These are phyloP conservation scores for Phengaris alcon DNA, from an alignment of 2,888 invertebrate genomes.

Conservation along the genomic window DNA sequence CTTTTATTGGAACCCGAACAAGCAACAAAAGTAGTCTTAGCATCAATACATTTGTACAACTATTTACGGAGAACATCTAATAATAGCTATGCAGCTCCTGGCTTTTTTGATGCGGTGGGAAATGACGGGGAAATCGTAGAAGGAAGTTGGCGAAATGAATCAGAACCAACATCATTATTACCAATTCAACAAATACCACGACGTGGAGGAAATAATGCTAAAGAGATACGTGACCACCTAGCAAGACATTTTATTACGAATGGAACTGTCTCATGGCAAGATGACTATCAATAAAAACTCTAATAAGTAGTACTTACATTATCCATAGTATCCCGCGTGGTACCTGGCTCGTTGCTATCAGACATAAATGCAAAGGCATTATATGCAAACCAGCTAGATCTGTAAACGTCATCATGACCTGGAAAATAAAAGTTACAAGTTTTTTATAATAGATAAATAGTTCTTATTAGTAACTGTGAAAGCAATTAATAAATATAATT, in stretches of 20 bases:
- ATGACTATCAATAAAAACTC: conserved; percentile 34
- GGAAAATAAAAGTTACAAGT: conserved; percentile 34
- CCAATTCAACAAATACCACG: conserved; percentile 33
- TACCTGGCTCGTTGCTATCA: conserved; percentile 41
- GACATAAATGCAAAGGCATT: conserved; percentile 40
- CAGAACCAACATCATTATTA: conserved; percentile 33
- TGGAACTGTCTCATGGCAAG: conserved; percentile 33
- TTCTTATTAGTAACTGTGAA: conserved; percentile 8
- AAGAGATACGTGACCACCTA: conserved; percentile 34
- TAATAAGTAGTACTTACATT: conserved; percentile 30
- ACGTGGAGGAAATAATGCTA: conserved; percentile 33
- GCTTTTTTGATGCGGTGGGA: conserved; percentile 32
- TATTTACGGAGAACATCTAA: conserved; percentile 34
- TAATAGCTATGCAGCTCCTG: conserved; percentile 32
- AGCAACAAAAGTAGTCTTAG: conserved; percentile 32
- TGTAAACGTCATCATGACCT: conserved; percentile 35
- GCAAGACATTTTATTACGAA: conserved; percentile 35
- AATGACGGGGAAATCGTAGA: conserved; percentile 33
- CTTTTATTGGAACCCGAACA: conserved; percentile 32
- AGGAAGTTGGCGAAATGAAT: conserved; percentile 34
- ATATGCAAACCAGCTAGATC: conserved; percentile 36
- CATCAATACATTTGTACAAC: conserved; percentile 33
- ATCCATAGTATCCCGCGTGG: conserved; percentile 33
- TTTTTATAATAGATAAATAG: conserved; percentile 17
- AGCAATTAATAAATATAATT: conserved; percentile 16